phyloP scores from a whole-genome alignment of 92 coral and sea anemone genomes.

The Heliopora coerulea region DNA sequence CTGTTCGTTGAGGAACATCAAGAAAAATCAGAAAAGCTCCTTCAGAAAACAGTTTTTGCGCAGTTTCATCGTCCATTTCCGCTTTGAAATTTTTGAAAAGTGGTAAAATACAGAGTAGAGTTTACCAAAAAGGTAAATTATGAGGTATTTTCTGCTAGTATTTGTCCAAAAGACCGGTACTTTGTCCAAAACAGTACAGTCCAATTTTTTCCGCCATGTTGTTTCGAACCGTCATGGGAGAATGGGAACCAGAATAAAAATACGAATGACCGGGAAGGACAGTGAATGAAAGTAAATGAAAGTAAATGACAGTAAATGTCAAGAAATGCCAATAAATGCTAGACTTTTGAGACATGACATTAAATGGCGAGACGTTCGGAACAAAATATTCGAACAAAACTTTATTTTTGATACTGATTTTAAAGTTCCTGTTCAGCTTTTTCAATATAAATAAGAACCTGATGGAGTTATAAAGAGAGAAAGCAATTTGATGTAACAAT shows the following conservation, averaged over 20 bases:
- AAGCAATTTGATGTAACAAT: too few relatives aligned
- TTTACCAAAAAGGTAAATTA: not conserved
- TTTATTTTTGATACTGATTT: too few relatives aligned
- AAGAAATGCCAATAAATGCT: too few relatives aligned
- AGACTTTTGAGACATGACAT: too few relatives aligned
- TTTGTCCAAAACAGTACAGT: too few relatives aligned
- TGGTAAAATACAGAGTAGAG: not conserved
- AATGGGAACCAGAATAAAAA: not conserved
- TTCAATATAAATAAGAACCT: too few relatives aligned
- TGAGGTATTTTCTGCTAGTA: not conserved
- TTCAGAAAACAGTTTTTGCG: constrained; percentile 63
- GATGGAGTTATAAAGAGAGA: too few relatives aligned
- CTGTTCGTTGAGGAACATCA: constrained; percentile 83
- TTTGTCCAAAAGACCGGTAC: not conserved
- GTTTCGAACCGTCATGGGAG: not conserved
- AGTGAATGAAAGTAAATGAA: not conserved
- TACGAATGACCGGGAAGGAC: not conserved
- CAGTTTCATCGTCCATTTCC: constrained; percentile 79
- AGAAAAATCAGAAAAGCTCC: constrained; percentile 70
- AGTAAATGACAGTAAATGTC: too few relatives aligned
- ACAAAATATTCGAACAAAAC: too few relatives aligned
- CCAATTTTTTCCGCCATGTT: constrained; percentile 24
- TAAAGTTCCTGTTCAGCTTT: too few relatives aligned
- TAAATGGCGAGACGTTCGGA: too few relatives aligned
- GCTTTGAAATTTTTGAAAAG: constrained; percentile 26